Conservation (phyloP, 2,113 vertebrate species). For the Spea multiplicata region DNA sequence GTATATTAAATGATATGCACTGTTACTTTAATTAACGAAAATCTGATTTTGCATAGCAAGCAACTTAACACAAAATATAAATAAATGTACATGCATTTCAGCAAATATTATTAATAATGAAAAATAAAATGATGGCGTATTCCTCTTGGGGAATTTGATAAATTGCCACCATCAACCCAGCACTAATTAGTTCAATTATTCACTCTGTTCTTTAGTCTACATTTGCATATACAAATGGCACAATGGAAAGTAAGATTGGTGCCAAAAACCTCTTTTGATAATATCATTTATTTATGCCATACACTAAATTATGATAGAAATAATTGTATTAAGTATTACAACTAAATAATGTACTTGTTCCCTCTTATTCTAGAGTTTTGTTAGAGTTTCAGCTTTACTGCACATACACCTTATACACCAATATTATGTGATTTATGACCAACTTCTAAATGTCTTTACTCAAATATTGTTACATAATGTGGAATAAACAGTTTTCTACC, state of each 20-base stretch:
- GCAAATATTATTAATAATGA: conserved; percentile 23
- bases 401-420: too few relatives aligned
- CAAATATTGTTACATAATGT: background rate
- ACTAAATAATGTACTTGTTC: background rate
- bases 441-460: background rate
- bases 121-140: background rate
- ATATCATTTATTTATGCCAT: conserved; percentile 21
- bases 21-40: conserved; percentile 1
- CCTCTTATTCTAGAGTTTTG: background rate
- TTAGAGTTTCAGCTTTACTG: background rate
- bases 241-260: background rate
- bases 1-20: background rate
- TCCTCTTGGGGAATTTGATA: conserved; percentile 31
- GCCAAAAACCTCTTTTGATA: background rate
- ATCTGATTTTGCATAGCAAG: conserved; percentile 4
- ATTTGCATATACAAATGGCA: conserved; percentile 26
- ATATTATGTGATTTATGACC: background rate
- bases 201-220: conserved; percentile 17
- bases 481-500: conserved; percentile 5
- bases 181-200: conserved; percentile 40
- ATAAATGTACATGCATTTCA: background rate
- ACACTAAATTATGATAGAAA: conserved; percentile 7
- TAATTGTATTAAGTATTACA: background rate
- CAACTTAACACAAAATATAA: conserved; percentile 11
- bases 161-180: conserved; percentile 23